Percentiles rank a stretch among this genome's conserved stretches.
Conservation (phyloP, 2,113 vertebrate genomes). For the Gnathonemus echidnorhynchus region DNA sequence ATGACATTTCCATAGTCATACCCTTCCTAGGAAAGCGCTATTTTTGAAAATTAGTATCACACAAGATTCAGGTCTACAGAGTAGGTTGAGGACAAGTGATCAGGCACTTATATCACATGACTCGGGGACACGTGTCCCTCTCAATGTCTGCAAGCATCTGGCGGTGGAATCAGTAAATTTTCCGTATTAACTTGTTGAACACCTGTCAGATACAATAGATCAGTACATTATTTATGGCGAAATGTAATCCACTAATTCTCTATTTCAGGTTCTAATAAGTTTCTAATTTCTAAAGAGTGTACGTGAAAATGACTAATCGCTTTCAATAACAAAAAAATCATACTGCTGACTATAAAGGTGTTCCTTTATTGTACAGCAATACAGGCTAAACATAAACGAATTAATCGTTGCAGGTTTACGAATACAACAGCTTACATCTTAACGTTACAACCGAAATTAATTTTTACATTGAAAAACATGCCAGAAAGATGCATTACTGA, state of each 20-base stretch:
- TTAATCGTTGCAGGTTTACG: not conserved
- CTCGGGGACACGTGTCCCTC: not conserved
- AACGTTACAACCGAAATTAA: not conserved
- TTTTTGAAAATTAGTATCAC: not conserved
- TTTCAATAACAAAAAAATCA: not conserved
- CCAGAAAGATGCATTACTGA: not conserved
- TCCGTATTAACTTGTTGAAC: not conserved
- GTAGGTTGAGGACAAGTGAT: not conserved
- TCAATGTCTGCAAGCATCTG: not conserved
- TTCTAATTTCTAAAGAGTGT: not conserved
- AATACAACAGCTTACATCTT: not conserved
- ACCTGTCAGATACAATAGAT: not conserved
- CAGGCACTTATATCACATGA: not conserved
- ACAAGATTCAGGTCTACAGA: not conserved
- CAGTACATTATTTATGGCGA: not conserved
- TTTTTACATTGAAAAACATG: not conserved
- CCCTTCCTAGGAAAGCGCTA: not conserved
- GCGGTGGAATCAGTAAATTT: not conserved
- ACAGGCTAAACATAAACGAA: not conserved
- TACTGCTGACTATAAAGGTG: not conserved
- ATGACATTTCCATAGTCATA: not conserved
- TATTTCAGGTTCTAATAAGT: not conserved
- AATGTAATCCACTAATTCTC: not conserved
- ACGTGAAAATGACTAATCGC: not conserved
- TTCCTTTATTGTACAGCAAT: not conserved